phyloP scores from a whole-genome alignment of 2,797 vertebrate species.

The Prionace glauca region DNA sequence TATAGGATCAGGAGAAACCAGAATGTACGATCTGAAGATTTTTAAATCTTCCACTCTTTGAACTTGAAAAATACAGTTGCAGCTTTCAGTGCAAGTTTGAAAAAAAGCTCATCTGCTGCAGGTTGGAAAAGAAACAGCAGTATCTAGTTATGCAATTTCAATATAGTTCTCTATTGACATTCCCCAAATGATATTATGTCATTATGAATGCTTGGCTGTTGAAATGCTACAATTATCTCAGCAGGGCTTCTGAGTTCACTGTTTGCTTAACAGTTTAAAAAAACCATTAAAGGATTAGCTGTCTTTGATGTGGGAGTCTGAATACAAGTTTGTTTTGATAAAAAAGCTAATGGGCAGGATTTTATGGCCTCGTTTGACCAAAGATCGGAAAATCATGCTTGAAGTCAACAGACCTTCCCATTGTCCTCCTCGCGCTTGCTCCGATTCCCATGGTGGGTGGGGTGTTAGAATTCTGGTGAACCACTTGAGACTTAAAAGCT shows the following conservation, averaged over 20 bases:
- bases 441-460: too few relatives aligned
- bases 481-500: not conserved
- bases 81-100: not conserved
- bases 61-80: not conserved
- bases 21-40: not conserved
- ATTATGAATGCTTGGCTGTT: not conserved
- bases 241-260: not conserved
- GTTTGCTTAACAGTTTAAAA: not conserved
- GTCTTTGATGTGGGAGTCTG: not conserved
- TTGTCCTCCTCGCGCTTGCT: too few relatives aligned
- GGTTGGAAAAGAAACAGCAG: too few relatives aligned
- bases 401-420: too few relatives aligned
- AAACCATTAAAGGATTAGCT: not conserved
- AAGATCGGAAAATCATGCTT: too few relatives aligned
- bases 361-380: too few relatives aligned
- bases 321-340: not conserved
- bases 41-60: not conserved
- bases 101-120: not conserved
- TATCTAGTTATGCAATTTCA: not conserved
- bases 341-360: not conserved
- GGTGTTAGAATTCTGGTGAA: not conserved
- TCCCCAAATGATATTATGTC: not conserved
- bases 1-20: too few relatives aligned
- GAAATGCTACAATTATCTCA: not conserved
- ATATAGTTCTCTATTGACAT: not conserved